Conservation (phyloP, 2,797 vertebrate genomes). For the Muscicapa striata region DNA sequence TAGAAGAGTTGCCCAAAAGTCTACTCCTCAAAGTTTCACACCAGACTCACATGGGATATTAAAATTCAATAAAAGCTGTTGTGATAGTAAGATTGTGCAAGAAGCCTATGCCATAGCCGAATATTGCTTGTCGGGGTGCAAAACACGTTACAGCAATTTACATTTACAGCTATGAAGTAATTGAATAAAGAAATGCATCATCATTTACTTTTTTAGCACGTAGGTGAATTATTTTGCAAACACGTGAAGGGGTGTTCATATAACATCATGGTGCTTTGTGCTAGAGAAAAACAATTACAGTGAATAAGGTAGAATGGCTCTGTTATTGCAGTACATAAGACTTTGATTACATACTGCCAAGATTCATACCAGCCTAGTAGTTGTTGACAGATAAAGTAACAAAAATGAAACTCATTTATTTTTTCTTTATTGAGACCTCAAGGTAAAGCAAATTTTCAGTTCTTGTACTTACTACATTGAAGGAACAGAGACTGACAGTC, state of each 20-base stretch:
- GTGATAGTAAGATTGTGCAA: background rate
- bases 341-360: constrained; percentile 79
- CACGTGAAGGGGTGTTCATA: constrained; percentile 58
- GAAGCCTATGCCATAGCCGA: background rate
- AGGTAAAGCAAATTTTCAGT: constrained; percentile 80
- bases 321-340: constrained; percentile 79
- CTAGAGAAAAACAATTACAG: constrained; percentile 74
- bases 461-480: constrained; percentile 75
- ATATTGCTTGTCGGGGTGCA: background rate
- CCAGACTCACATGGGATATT: background rate
- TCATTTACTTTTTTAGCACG: constrained; percentile 55
- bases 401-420: constrained; percentile 82
- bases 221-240: constrained; percentile 65
- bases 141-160: background rate
- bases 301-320: constrained; percentile 75
- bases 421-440: constrained; percentile 82
- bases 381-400: constrained; percentile 83
- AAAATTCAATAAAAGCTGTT: background rate
- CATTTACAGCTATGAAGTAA: background rate
- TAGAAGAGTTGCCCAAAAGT: background rate
- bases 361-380: constrained; percentile 79
- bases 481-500: constrained; percentile 76
- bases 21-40: background rate
- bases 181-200: constrained; percentile 16
- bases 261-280: constrained; percentile 64